These are phyloP conservation scores for Prionchulus punctatus DNA, from an alignment of 2,888 invertebrate genomes.

Conservation along the genomic window DNA sequence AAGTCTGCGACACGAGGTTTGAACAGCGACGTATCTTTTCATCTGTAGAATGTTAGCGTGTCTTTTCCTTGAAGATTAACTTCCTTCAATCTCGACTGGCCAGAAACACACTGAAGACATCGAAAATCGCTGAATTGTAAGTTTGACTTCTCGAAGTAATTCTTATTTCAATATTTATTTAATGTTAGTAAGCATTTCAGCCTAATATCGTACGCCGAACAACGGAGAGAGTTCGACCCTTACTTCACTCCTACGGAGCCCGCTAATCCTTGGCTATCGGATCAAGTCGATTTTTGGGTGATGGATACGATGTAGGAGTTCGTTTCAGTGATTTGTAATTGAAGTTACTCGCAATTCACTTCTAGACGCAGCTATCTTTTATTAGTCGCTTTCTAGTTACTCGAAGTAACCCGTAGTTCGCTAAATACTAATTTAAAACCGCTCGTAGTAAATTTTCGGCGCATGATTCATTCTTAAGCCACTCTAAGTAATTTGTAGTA, in stretches of 20 bases:
- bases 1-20: not conserved
- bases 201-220: slow-evolving; percentile 55
- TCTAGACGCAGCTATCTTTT: too few species aligned
- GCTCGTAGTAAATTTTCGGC: too few species aligned
- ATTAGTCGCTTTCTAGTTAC: too few species aligned
- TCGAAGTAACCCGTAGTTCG: too few species aligned
- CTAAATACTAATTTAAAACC: too few species aligned
- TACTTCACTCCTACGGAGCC: slow-evolving; percentile 80
- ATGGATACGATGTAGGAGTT: slow-evolving; percentile 46
- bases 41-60: too few species aligned
- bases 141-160: slow-evolving; percentile 32
- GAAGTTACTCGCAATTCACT: too few species aligned
- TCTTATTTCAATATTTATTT: not conserved
- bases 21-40: slow-evolving; percentile 4
- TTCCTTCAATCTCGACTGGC: slow-evolving; percentile 61
- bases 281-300: slow-evolving; percentile 91
- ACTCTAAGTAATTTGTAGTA: too few species aligned
- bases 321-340: too few species aligned
- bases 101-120: slow-evolving; percentile 68
- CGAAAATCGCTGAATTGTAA: slow-evolving; percentile 84
- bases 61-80: slow-evolving; percentile 41
- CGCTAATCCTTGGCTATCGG: slow-evolving; percentile 90
- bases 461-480: too few species aligned
- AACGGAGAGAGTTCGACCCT: slow-evolving; percentile 88
- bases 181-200: not conserved